Conservation (phyloP, 53 echinoderm and acorn worm genomes). For the Holothuria leucospilota region DNA sequence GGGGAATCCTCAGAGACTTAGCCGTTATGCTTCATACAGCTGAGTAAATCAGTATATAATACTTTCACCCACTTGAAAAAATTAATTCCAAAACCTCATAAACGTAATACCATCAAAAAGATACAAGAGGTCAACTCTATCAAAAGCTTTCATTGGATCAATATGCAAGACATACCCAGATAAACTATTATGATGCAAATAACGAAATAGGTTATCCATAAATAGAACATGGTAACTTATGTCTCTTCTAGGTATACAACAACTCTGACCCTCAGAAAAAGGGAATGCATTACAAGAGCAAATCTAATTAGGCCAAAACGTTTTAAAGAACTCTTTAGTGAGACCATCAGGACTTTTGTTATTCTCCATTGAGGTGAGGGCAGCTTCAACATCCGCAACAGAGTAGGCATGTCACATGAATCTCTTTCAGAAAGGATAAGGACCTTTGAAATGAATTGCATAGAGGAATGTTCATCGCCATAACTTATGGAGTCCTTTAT, state of each 20-base stretch:
- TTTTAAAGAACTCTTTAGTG: conserved; percentile 33
- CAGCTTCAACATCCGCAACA: not conserved
- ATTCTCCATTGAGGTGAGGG: conserved; percentile 12
- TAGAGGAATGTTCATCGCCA: too few relatives aligned
- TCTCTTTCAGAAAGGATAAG: too few relatives aligned
- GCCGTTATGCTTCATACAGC: conserved; percentile 52
- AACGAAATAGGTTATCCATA: conserved; percentile 1
- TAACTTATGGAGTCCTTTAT: too few relatives aligned
- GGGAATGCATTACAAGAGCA: conserved; percentile 1
- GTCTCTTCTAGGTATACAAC: conserved; percentile 36
- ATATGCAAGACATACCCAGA: too few relatives aligned
- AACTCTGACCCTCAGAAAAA: conserved; percentile 37
- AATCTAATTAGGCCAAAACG: conserved; percentile 22
- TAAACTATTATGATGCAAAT: not conserved
- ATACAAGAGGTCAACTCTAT: conserved; percentile 61
- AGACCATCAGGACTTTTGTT: conserved; percentile 57
- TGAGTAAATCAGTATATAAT: conserved; percentile 45
- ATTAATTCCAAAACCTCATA: conserved; percentile 59
- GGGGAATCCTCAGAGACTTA: conserved; percentile 30
- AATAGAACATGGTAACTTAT: conserved; percentile 27
- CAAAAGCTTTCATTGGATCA: conserved; percentile 67
- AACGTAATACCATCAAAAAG: conserved; percentile 18
- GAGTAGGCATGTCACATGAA: not conserved
- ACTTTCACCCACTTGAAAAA: conserved; percentile 59
- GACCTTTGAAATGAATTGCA: too few relatives aligned